phyloP scores from a whole-genome alignment of 2,888 invertebrate species.

The Drosophila limbata region DNA sequence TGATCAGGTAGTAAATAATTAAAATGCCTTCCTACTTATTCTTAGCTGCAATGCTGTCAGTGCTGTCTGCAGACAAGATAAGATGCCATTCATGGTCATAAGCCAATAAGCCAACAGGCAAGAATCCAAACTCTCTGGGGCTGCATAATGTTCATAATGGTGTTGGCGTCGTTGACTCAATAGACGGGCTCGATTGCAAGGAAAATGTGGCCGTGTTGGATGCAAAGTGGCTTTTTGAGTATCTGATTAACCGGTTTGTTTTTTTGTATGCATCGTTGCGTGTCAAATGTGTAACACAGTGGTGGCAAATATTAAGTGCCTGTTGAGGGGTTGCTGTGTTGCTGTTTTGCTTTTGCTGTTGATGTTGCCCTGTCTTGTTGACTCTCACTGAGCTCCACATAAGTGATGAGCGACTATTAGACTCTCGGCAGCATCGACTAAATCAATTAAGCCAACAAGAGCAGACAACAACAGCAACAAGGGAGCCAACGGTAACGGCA shows the following conservation, averaged over 20 bases:
- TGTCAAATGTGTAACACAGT: conserved; percentile 68
- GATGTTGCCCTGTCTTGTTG: conserved; percentile 20
- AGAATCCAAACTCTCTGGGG: conserved; percentile 39
- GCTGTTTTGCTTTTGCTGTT: neutral
- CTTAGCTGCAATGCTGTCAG: conserved; percentile 40
- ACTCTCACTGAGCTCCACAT: conserved; percentile 38
- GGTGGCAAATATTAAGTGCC: conserved; percentile 61
- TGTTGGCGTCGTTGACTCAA: conserved; percentile 60
- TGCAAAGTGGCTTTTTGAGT: conserved; percentile 36
- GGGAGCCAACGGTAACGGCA: conserved; percentile 34
- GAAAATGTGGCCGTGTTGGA: conserved; percentile 17
- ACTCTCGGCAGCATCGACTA: conserved; percentile 69
- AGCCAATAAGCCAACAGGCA: conserved; percentile 39
- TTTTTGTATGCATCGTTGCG: conserved; percentile 33
- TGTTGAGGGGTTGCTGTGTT: conserved; percentile 1
- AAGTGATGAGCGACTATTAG: conserved; percentile 76
- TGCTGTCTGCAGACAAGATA: conserved; percentile 55
- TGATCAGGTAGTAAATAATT: conserved; percentile 66
- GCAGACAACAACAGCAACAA: conserved; percentile 23
- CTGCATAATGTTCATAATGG: conserved; percentile 15
- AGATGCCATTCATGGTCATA: conserved; percentile 72
- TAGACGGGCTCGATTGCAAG: conserved; percentile 51
- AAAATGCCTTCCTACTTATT: conserved; percentile 55
- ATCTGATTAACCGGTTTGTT: conserved; percentile 59
- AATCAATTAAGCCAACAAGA: conserved; percentile 81